A percentile compares a stretch with the other conserved stretches of the same genome.
Evolutionary conservation across 1,140 invertebrate species (phyloP).

Genomic region (Sycophila sp.): DNA sequence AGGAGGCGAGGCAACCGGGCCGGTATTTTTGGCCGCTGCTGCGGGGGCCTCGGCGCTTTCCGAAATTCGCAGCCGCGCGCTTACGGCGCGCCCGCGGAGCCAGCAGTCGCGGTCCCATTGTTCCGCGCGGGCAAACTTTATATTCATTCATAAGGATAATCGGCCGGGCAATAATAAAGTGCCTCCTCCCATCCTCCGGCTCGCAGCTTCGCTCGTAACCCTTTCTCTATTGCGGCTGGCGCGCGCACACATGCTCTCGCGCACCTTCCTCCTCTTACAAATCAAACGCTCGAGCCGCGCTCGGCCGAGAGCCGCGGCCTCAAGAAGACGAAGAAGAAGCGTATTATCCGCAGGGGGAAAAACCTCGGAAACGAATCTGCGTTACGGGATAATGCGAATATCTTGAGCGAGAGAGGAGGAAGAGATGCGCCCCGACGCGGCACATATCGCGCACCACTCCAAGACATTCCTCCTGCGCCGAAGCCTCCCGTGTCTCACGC

Average conservation of each 20-base stretch:
- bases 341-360: slow-evolving; percentile 14
- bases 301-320: not conserved
- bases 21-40: not conserved
- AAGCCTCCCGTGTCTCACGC: slow-evolving; percentile 35
- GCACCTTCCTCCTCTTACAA: slow-evolving; percentile 2
- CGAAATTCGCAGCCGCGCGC: not conserved
- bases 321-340: not conserved
- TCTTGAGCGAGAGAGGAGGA: not conserved
- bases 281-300: not conserved
- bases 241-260: not conserved
- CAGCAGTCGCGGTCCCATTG: not conserved
- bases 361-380: slow-evolving; percentile 34
- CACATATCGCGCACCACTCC: not conserved
- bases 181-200: not conserved
- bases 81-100: not conserved
- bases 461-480: slow-evolving; percentile 29
- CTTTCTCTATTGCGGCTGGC: not conserved
- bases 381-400: slow-evolving; percentile 38
- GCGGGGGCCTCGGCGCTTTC: too few species aligned
- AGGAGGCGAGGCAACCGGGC: not conserved
- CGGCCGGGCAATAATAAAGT: slow-evolving; percentile 17
- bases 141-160: not conserved
- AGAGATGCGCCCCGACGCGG: not conserved
- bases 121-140: not conserved
- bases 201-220: not conserved